These are phyloP conservation scores for Tortrix viridana DNA, from an alignment of 2,888 invertebrate genomes.

Conservation along the genomic window DNA sequence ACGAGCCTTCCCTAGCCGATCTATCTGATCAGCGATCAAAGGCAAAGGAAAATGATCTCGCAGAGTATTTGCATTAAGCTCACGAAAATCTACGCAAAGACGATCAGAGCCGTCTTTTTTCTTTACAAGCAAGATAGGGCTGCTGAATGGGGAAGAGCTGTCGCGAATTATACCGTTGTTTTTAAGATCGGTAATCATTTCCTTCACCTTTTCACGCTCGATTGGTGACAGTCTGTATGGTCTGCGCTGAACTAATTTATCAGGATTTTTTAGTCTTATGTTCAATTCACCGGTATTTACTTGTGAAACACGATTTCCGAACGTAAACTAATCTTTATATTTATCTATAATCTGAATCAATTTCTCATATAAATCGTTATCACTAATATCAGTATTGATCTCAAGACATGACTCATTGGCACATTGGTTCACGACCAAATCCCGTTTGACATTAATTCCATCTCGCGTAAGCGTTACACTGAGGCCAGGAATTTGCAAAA, in stretches of 20 bases:
- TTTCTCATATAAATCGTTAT: background rate
- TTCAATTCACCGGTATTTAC: constrained; percentile 23
- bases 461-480: background rate
- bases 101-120: constrained; percentile 26
- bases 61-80: constrained; percentile 24
- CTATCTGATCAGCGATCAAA: constrained; percentile 16
- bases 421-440: too few species aligned
- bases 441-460: background rate
- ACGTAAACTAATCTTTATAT: background rate
- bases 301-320: constrained; percentile 2
- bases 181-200: constrained; percentile 13
- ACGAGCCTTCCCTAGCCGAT: constrained; percentile 9
- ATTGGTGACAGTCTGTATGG: constrained; percentile 20
- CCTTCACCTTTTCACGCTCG: constrained; percentile 15
- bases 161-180: constrained; percentile 21
- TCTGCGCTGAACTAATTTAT: constrained; percentile 17
- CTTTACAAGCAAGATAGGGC: constrained; percentile 18
- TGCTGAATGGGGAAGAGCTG: constrained; percentile 18
- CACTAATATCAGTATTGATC: constrained; percentile 2
- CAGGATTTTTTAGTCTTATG: constrained; percentile 21
- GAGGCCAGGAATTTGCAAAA: constrained; percentile 17
- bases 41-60: constrained; percentile 27
- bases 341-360: background rate
- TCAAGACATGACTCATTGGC: background rate
- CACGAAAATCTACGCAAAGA: constrained; percentile 22